Evolutionary conservation across 2,888 invertebrate species (phyloP).

Genomic region (Himalopsyche tibetana): DNA sequence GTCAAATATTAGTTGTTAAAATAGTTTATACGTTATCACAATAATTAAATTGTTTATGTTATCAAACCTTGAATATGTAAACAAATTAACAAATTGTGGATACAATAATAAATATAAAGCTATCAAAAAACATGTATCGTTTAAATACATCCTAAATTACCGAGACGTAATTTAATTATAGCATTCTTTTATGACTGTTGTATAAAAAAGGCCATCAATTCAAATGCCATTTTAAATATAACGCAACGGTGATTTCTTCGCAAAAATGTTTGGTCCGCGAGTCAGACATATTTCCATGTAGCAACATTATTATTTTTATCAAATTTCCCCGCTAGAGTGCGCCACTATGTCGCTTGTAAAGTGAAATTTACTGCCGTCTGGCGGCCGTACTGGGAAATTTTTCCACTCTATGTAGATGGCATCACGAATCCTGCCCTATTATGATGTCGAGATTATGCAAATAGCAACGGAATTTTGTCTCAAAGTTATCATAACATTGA

Average conservation of each 20-base stretch:
- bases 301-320: constrained; percentile 53
- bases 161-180: too few relatives aligned
- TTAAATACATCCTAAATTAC: too few relatives aligned
- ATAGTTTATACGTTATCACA: too few relatives aligned
- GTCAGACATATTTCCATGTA: constrained; percentile 16
- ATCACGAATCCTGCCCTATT: background rate
- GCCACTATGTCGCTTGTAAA: constrained; percentile 50
- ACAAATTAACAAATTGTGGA: too few relatives aligned
- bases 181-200: background rate
- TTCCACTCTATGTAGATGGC: background rate
- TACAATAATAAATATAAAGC: too few relatives aligned
- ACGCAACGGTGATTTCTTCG: background rate
- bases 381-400: background rate
- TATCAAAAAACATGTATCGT: too few relatives aligned
- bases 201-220: background rate
- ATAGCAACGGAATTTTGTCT: too few relatives aligned
- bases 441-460: too few relatives aligned
- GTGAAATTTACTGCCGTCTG: constrained; percentile 60
- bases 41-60: too few relatives aligned
- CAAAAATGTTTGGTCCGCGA: constrained; percentile 3
- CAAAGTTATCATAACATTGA: too few relatives aligned
- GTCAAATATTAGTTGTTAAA: too few relatives aligned
- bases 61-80: too few relatives aligned
- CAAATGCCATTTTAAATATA: constrained; percentile 11
- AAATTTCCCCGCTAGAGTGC: constrained; percentile 48